These are phyloP conservation scores for Eledona agricola DNA, from an alignment of 2,888 invertebrate species.

Conservation along the genomic window DNA sequence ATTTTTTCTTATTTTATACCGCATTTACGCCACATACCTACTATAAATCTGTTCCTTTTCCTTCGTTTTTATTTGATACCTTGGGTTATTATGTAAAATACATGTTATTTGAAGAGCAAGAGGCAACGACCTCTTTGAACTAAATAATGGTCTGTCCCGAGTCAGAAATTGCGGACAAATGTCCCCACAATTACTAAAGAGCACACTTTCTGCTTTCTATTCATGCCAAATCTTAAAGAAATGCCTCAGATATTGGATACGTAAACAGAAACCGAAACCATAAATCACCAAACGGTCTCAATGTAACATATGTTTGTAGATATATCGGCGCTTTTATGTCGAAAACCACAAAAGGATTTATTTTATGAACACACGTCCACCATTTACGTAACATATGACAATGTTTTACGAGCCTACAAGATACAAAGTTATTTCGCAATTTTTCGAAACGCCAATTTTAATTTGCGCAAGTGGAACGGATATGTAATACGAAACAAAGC, in stretches of 20 bases:
- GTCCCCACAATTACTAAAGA: constrained; percentile 46
- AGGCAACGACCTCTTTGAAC: too few species aligned
- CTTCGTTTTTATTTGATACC: too few species aligned
- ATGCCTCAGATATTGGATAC: constrained; percentile 50
- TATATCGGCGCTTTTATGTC: constrained; percentile 50
- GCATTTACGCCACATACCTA: too few species aligned
- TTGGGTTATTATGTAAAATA: too few species aligned
- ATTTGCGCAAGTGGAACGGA: not conserved
- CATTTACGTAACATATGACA: constrained; percentile 8
- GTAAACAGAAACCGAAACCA: constrained; percentile 52
- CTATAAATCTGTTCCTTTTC: too few species aligned
- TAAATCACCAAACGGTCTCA: constrained; percentile 50
- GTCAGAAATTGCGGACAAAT: constrained; percentile 34
- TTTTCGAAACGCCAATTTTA: too few species aligned
- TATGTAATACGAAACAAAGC: constrained; percentile 17
- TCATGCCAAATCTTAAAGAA: constrained; percentile 50
- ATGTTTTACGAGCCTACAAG: constrained; percentile 7
- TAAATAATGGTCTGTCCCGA: too few species aligned
- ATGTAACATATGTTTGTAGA: constrained; percentile 50
- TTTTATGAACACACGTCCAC: constrained; percentile 40
- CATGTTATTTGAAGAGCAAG: too few species aligned
- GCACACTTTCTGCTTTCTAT: constrained; percentile 43
- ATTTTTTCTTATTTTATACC: too few species aligned
- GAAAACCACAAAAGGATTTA: constrained; percentile 48
- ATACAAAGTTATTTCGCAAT: constrained; percentile 1